Evolutionary conservation across 35 echinoderm and acorn worm species (phyloP), one percentile per base, ranked within the genome.

Genomic region (Diadema setosum): DNA sequence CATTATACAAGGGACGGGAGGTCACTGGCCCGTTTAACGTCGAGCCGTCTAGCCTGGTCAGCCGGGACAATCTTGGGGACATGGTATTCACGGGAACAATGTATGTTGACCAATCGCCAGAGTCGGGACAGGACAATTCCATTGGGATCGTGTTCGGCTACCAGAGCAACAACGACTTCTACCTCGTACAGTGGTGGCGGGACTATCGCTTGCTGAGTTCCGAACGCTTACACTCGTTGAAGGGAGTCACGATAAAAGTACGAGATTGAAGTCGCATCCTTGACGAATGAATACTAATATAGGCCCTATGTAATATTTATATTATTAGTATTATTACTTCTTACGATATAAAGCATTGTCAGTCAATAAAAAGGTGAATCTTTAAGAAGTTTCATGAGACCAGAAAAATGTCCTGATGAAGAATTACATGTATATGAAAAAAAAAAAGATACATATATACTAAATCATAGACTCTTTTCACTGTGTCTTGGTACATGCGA

Each of bases 141-240:
- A 97, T 97, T 8, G 95, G 95, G 0, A 78, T 97, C 52, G 95
- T 97, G 3, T 97, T 97, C 65, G 95, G 95, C 42, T 97, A 94
- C 80, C 95, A 97, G 21, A 88, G 88, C 31, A 91, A 84, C 84
- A 42, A 87, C 45, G 84, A 94, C 35, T 97, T 97, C 41, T 97
- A 94, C 45, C 42, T 97, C 5, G 95, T 97, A 2, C 88, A 90
- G 88, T 97, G 95, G 95, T 87, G 88, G 60, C 39, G 37, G 73
- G 18, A 9, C 6, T 33, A 34, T 39, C 67, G 35, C n/a, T n/a
- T n/a, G n/a, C n/a, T n/a, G n/a, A n/a, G n/a, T n/a, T n/a, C n/a
- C n/a, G n/a, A n/a, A n/a, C n/a, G n/a, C n/a, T n/a, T n/a, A n/a
- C n/a, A n/a, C n/a, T n/a, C n/a, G n/a, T n/a, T n/a, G n/a, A n/a